These are phyloP conservation scores for Chrysina gloriosa DNA, from an alignment of 2,888 invertebrate species.

Conservation along the genomic window DNA sequence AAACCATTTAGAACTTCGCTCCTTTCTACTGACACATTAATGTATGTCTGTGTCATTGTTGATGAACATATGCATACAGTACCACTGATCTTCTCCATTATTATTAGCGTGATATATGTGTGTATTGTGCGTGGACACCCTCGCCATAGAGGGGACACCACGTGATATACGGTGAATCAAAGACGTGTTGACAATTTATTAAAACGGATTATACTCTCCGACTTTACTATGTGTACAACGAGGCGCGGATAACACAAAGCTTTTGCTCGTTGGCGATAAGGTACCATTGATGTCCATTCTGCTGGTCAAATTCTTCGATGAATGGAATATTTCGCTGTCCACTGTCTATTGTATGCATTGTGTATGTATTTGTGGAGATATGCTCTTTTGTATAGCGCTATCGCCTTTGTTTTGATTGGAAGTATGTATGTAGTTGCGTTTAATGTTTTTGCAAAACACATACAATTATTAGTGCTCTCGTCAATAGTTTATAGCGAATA, in stretches of 20 bases:
- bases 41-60: conserved; percentile 2
- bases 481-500: background rate
- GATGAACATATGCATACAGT: conserved; percentile 26
- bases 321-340: conserved; percentile 30
- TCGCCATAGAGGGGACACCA: conserved; percentile 53
- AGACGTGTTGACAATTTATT: conserved; percentile 37
- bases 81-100: conserved; percentile 44
- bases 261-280: background rate
- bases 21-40: conserved; percentile 13
- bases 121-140: conserved; percentile 48
- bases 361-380: background rate
- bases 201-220: conserved; percentile 20
- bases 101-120: conserved; percentile 42
- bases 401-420: background rate
- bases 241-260: background rate
- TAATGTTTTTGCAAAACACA: background rate
- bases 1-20: conserved; percentile 24
- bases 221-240: background rate
- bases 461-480: background rate
- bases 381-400: background rate
- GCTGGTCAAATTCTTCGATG: background rate
- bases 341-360: background rate
- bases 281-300: background rate
- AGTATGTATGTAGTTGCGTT: background rate
- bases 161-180: conserved; percentile 49